Conservation (phyloP, 2,797 vertebrate genomes). For the Mormyrus proboscirostris region DNA sequence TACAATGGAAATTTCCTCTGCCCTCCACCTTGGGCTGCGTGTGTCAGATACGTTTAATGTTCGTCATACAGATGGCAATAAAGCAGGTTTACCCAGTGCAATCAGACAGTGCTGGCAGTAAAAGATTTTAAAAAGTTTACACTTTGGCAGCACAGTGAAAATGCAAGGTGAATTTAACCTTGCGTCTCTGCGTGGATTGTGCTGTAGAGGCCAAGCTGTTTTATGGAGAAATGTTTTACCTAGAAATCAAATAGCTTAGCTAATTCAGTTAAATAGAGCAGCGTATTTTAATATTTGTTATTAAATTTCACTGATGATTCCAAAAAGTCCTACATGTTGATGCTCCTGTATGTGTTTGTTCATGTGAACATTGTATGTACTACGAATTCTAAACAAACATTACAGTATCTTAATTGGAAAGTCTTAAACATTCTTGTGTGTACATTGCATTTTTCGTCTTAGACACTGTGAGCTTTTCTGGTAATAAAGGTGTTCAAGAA, state of each 20-base stretch:
- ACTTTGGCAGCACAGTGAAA: conserved; percentile 27
- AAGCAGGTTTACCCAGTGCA: conserved; percentile 39
- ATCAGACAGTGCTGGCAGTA: conserved; percentile 35
- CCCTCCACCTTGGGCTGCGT: conserved; percentile 28
- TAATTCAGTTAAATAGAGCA: neutral
- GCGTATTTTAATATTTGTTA: neutral
- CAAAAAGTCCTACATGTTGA: neutral
- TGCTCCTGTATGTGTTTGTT: neutral
- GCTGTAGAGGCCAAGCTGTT: neutral
- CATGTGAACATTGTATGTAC: neutral
- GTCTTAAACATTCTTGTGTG: neutral
- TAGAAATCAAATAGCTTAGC: neutral
- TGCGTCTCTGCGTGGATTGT: neutral
- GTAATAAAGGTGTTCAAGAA: neutral
- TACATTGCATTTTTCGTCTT: neutral
- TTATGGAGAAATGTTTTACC: neutral
- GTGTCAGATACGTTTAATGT: conserved; percentile 29
- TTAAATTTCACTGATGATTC: neutral
- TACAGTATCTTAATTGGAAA: neutral
- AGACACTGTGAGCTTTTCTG: neutral
- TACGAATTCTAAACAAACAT: neutral
- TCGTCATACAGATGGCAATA: conserved; percentile 43
- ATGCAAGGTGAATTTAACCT: conserved; percentile 8
- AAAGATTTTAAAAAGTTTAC: conserved; percentile 26
- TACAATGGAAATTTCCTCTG: conserved; percentile 63